Conservation (phyloP, 1,140 invertebrate genomes). For the Nasonia giraulti region DNA sequence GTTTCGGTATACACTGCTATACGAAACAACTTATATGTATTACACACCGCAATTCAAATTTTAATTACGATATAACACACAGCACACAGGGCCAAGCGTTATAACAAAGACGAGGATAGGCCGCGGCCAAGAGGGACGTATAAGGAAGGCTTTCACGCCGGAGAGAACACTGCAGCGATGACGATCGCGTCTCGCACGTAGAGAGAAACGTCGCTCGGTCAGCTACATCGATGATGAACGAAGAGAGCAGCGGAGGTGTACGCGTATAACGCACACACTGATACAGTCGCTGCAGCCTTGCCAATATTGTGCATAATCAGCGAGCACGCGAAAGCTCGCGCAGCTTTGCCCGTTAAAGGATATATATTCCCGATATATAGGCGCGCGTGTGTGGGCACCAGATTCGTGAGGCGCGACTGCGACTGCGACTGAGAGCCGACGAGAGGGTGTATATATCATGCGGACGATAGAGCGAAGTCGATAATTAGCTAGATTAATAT, state of each 20-base stretch:
- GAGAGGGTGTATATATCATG: not conserved
- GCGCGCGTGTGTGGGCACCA: not conserved
- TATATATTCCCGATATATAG: not conserved
- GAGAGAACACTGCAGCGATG: not conserved
- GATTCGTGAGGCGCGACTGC: not conserved
- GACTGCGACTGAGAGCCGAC: not conserved
- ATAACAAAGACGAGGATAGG: not conserved
- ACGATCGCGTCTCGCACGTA: not conserved
- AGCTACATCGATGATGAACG: constrained; percentile 1
- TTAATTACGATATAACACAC: not conserved
- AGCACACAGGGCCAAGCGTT: not conserved
- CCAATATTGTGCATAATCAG: constrained; percentile 47
- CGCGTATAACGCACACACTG: not conserved
- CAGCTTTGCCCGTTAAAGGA: not conserved
- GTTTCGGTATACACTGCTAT: too few relatives aligned
- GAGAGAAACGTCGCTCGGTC: not conserved
- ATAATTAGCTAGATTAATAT: constrained; percentile 43
- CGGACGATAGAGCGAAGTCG: not conserved
- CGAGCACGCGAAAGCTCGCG: not conserved
- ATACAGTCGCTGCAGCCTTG: not conserved
- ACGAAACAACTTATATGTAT: too few relatives aligned
- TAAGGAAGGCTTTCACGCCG: too few relatives aligned
- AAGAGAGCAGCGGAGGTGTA: not conserved
- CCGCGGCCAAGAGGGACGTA: too few relatives aligned
- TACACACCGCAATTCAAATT: not conserved